phyloP scores from a whole-genome alignment of 2,113 vertebrate genomes.

The Geococcyx californianus region DNA sequence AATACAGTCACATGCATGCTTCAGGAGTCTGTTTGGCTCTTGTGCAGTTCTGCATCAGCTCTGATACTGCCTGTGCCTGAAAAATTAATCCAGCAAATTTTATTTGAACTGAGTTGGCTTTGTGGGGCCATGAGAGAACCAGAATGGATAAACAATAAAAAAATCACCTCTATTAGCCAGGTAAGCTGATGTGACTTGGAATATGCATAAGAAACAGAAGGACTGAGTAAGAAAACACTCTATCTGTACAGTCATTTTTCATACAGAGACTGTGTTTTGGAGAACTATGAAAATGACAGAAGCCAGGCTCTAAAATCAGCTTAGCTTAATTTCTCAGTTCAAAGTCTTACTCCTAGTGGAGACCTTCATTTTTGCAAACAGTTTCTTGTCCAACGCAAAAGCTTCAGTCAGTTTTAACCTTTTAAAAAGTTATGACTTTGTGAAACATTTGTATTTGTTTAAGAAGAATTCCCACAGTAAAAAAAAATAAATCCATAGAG shows the following conservation, averaged over 20 bases:
- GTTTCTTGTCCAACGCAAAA: neutral
- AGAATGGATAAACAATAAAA: neutral
- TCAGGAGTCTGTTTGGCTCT: neutral
- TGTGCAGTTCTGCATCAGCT: neutral
- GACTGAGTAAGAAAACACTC: neutral
- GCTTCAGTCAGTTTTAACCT: neutral
- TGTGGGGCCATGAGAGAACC: neutral
- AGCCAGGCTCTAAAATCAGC: neutral
- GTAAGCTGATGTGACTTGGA: neutral
- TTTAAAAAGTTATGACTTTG: neutral
- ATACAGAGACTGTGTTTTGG: neutral
- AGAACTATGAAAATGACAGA: neutral
- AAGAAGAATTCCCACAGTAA: slow-evolving; percentile 1
- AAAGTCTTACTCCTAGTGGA: neutral
- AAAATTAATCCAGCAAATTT: neutral
- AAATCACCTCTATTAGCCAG: neutral
- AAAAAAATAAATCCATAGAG: neutral
- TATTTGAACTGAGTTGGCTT: neutral
- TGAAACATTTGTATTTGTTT: neutral
- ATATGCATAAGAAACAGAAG: neutral
- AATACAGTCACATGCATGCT: neutral
- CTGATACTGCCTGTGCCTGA: neutral
- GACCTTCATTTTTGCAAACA: neutral
- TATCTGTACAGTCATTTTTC: neutral
- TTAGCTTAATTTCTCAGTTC: neutral